Evolutionary conservation across 2,113 vertebrate species (phyloP).

Genomic region (Petromus typicus): DNA sequence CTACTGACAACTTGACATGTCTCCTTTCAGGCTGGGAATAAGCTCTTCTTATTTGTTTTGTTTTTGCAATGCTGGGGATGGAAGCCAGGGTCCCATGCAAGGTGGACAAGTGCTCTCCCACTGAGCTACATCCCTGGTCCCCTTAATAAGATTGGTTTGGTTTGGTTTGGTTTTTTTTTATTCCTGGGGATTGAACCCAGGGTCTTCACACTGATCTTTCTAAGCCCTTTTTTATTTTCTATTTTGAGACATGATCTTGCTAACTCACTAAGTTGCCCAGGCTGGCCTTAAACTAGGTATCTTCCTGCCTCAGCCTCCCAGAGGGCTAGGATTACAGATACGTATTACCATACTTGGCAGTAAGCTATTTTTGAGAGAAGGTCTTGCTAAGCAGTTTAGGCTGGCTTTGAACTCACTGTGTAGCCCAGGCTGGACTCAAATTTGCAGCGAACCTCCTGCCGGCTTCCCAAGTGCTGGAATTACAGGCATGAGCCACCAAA

Average conservation of each 20-base stretch:
- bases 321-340: neutral
- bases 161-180: neutral
- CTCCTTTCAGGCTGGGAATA: neutral
- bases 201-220: neutral
- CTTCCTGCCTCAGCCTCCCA: neutral
- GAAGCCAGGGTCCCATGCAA: neutral
- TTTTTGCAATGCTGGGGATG: neutral
- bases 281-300: neutral
- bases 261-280: neutral
- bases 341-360: neutral
- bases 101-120: neutral
- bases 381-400: no score
- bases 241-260: neutral
- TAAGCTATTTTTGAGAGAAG: neutral
- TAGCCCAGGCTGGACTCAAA: no score
- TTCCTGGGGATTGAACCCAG: neutral
- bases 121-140: neutral
- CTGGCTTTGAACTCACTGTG: no score
- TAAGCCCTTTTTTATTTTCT: neutral
- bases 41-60: neutral
- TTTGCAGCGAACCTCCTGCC: no score
- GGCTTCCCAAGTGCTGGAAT: no score
- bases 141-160: neutral
- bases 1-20: neutral
- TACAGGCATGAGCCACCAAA: no score